Conservation (phyloP, 2,888 invertebrate species). For the Cantharis nigra region DNA sequence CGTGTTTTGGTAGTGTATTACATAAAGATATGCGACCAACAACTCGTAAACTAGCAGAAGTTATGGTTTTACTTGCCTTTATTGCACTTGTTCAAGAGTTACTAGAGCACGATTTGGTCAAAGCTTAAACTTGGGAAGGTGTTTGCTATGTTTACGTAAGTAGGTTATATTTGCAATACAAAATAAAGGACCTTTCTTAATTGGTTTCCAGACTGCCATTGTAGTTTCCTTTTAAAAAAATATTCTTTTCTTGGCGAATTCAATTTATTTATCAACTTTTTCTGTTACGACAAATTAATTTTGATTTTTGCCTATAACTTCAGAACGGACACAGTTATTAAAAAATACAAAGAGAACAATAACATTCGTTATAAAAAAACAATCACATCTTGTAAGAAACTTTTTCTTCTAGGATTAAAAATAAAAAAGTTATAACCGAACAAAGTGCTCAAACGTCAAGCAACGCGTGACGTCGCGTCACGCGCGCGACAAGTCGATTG, state of each 20-base stretch:
- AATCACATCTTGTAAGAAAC: no score
- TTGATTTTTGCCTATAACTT: no score
- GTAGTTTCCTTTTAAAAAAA: not conserved
- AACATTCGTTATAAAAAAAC: no score
- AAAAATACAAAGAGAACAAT: no score
- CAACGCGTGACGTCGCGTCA: no score
- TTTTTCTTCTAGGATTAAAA: no score
- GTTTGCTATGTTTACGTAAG: not conserved
- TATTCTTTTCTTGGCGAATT: not conserved
- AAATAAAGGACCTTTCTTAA: not conserved
- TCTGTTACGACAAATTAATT: no score
- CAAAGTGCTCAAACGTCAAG: no score
- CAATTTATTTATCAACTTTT: no score
- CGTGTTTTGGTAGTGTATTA: not conserved
- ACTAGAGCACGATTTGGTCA: not conserved
- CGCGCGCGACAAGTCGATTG: no score
- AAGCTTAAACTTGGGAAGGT: not conserved
- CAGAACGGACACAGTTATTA: no score
- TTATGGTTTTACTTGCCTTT: not conserved
- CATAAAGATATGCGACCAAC: not conserved
- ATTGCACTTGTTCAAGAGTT: not conserved
- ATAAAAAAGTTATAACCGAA: no score
- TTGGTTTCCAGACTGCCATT: not conserved
- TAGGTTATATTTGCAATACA: not conserved
- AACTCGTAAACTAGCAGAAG: not conserved